Evolutionary conservation across 2,888 invertebrate species (phyloP).

Genomic region (Muschampia plurimacula): DNA sequence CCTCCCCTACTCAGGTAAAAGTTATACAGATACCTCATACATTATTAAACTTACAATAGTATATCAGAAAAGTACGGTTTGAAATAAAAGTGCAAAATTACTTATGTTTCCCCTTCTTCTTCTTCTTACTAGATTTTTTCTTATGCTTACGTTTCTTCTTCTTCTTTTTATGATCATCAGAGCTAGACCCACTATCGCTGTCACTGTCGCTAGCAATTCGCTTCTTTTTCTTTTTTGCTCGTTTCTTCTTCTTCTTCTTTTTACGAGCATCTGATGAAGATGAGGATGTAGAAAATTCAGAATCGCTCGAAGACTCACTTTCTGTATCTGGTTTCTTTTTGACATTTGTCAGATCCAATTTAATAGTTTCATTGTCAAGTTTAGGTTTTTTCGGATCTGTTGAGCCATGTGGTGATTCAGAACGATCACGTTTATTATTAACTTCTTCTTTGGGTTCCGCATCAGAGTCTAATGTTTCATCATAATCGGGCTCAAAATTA

Average conservation of each 20-base stretch:
- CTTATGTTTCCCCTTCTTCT: constrained; percentile 88
- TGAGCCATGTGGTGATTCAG: constrained; percentile 58
- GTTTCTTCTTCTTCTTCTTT: constrained; percentile 88
- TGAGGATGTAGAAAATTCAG: constrained; percentile 81
- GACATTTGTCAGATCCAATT: constrained; percentile 78
- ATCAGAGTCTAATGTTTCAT: constrained; percentile 86
- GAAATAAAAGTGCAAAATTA: constrained; percentile 49
- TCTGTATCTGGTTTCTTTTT: constrained; percentile 80
- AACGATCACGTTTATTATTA: constrained; percentile 70
- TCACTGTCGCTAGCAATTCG: constrained; percentile 87
- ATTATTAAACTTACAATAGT: constrained; percentile 41
- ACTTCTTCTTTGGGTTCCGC: constrained; percentile 86
- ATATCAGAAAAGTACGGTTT: constrained; percentile 18
- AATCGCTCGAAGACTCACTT: constrained; percentile 74
- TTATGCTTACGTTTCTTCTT: constrained; percentile 89
- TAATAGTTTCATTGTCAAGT: constrained; percentile 75
- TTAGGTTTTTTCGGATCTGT: constrained; percentile 68
- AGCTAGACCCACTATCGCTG: constrained; percentile 88
- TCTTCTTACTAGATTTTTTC: constrained; percentile 89
- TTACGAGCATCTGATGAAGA: constrained; percentile 83
- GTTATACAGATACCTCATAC: constrained; percentile 48
- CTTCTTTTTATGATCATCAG: constrained; percentile 88
- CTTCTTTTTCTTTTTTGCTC: constrained; percentile 86
- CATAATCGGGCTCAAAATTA: constrained; percentile 91
- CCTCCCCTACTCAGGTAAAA: constrained; percentile 43